Conservation (phyloP, 2,888 invertebrate genomes). For the Zhengitettix transpicula region DNA sequence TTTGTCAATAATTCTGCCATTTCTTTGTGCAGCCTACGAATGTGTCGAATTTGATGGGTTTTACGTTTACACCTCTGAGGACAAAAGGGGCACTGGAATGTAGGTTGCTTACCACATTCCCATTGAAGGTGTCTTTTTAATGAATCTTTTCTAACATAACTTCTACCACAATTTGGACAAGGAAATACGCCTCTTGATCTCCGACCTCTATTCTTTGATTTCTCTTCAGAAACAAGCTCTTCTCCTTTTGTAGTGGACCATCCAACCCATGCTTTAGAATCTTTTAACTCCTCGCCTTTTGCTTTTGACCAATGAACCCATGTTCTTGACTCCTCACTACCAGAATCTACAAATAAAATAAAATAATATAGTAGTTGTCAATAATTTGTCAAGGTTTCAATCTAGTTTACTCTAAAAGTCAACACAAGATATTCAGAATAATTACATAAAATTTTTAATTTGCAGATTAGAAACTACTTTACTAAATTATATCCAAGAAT, state of each 20-base stretch:
- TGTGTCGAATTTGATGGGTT: slow-evolving; percentile 33
- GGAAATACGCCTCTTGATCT: slow-evolving; percentile 10
- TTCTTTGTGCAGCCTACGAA: slow-evolving; percentile 34
- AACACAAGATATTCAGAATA: neutral
- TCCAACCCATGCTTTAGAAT: neutral
- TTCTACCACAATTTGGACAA: slow-evolving; percentile 17
- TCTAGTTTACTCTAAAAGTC: neutral
- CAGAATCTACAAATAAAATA: neutral
- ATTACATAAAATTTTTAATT: no score
- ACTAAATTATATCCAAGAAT: no score
- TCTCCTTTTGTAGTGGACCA: neutral
- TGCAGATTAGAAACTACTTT: neutral
- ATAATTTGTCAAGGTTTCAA: neutral
- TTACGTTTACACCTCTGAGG: slow-evolving; percentile 27
- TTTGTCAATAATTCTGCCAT: slow-evolving; percentile 22
- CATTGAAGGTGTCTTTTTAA: slow-evolving; percentile 21
- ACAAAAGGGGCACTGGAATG: slow-evolving; percentile 31
- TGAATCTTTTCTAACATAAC: slow-evolving; percentile 19
- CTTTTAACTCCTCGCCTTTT: neutral
- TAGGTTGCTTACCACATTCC: slow-evolving; percentile 34
- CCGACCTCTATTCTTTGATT: neutral
- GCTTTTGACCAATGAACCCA: neutral
- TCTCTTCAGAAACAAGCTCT: neutral
- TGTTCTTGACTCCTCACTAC: neutral
- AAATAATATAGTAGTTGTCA: neutral